Evolutionary conservation across 1,140 invertebrate genomes (phyloP), one percentile per base, ranked within the genome.

Genomic region (Musca vetustissima): DNA sequence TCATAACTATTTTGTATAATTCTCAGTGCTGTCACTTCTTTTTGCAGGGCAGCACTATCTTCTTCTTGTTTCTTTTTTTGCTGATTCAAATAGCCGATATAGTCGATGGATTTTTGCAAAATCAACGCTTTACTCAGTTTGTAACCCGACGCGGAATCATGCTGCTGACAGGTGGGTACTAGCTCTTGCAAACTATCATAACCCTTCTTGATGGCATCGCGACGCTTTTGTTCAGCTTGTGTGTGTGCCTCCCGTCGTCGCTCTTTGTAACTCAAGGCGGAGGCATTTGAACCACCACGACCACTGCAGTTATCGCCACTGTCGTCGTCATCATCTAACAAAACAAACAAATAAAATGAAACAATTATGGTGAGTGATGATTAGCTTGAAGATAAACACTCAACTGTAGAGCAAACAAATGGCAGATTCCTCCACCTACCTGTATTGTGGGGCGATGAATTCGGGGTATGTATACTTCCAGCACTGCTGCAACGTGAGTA

Each of bases 121-220:
- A 98, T 93, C 57, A 94, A 94, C 19, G 96, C 96, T 86, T 98
- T 99, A 80, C 96, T 98, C 28, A 97, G 86, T 85, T 98, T 98
- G 78, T 97, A 96, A 69, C 93, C 88, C 74, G 90, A 92, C 4
- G 69, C 69, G 43, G 93, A 89, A 77, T 94, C 91, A 64, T 91
- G 92, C 32, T 88, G 85, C 68, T 89, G 85, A 82, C 96, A 98
- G 57, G 92, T 95, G 2, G 96, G 97, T 6, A 98, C 95, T 71
- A 98, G 83, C 75, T 93, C 92, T 84, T 97, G 94, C 32, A 97
- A 84, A 6, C 91, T 91, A 83, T 96, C 94, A 83, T 97, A 97
- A 1, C 95, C 95, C 83, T 95, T 96, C 79, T 98, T 98, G 68
- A 98, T 98, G 2, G 95, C 96, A 88, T 98, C 96, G 79, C 96